These are phyloP conservation scores for Xiphorhynchus elegans DNA, from an alignment of 2,113 vertebrate species.

Conservation along the genomic window DNA sequence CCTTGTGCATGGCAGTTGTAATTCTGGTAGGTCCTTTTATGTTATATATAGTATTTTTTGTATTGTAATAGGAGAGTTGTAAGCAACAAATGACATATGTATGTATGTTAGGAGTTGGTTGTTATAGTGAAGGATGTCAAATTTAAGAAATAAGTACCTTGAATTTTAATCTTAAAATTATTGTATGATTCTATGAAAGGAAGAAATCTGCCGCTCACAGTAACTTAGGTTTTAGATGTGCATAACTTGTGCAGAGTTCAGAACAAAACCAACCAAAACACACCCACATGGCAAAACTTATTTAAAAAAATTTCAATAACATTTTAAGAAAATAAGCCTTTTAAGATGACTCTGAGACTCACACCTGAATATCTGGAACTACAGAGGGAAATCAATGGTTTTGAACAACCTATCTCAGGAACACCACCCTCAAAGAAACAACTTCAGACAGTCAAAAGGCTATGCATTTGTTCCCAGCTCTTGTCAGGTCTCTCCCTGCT, in stretches of 20 bases:
- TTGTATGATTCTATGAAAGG: neutral
- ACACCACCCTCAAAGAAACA: neutral
- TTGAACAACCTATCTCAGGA: neutral
- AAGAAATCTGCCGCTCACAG: neutral
- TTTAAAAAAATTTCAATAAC: fast-evolving
- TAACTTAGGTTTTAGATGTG: neutral
- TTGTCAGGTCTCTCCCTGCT: neutral
- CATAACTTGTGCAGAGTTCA: neutral
- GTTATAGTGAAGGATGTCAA: neutral
- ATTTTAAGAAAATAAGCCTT: neutral
- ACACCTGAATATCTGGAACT: neutral
- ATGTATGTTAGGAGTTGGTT: neutral
- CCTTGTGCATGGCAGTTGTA: neutral
- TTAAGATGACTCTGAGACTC: neutral
- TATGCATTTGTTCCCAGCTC: neutral
- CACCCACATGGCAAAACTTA: neutral
- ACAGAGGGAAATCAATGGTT: neutral
- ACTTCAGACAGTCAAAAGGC: neutral
- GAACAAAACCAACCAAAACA: neutral
- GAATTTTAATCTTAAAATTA: neutral
- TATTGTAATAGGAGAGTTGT: neutral
- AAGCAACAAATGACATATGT: neutral
- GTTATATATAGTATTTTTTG: neutral
- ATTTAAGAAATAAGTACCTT: neutral
- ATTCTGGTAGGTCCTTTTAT: neutral